A percentile compares a stretch with the other conserved stretches of the same genome.
Evolutionary conservation across 92 coral and sea anemone species (phyloP).

Genomic region (Ricordea florida): DNA sequence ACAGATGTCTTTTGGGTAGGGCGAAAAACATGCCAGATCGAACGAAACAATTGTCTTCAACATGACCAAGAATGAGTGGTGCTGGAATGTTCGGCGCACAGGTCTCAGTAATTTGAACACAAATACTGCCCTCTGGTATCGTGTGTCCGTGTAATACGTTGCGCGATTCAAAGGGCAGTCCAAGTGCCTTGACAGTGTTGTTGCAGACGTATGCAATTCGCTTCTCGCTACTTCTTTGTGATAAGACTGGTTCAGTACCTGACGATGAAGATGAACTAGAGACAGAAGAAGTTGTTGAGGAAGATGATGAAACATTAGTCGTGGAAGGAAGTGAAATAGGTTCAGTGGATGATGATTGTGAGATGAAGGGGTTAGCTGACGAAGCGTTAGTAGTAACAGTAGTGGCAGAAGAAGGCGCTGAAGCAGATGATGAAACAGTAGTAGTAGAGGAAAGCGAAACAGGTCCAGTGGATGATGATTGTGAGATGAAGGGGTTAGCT

Average conservation of each 20-base stretch:
- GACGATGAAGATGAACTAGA: not conserved
- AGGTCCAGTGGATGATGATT: not conserved
- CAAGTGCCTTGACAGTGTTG: not conserved
- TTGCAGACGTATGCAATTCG: not conserved
- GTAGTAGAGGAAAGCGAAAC: not conserved
- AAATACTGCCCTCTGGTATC: not conserved
- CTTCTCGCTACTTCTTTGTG: no score
- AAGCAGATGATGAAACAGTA: not conserved
- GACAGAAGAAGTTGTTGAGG: not conserved
- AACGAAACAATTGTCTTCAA: not conserved
- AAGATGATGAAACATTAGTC: not conserved
- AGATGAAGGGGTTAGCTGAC: no score
- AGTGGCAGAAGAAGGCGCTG: not conserved
- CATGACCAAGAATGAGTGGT: not conserved
- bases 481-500: no score
- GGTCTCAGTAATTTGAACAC: not conserved
- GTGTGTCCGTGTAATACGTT: not conserved
- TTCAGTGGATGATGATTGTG: not conserved
- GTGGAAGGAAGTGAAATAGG: not conserved
- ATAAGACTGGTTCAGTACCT: no score
- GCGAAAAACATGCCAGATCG: not conserved
- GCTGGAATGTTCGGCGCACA: not conserved
- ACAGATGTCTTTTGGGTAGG: not conserved
- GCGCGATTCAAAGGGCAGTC: not conserved
- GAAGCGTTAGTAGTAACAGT: no score